Evolutionary conservation across 2,797 vertebrate species (phyloP), one percentile per base, ranked within the genome.

Genomic region (Apogon hyalosoma): DNA sequence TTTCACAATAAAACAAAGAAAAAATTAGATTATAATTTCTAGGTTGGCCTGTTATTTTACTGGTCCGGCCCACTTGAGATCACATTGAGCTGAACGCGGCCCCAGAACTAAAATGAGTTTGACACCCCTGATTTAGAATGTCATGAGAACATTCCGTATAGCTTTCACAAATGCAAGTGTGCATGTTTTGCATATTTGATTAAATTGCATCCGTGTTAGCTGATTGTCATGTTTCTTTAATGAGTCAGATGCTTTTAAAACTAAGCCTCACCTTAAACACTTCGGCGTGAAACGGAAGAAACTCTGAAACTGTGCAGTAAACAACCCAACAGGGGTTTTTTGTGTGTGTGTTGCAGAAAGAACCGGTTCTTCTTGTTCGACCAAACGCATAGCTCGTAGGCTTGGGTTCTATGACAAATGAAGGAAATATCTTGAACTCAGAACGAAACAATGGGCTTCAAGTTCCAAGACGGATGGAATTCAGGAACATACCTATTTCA

Each of bases 291-390:
- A 13, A 14, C 15, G 5, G 28, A 28, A 28, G 11, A 7, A 49
- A 45, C 15, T 54, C 6, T 2, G 38, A 66, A 19, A 8, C 41
- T 9, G 10, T 5, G n/a, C 16, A 8, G 12, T 11, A 42, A 41
- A 46, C 9, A 10, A 6, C 16, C 38, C 3, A 43, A 4, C 10
- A 5, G 42, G 67, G 56, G 43, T 64, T 51, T 61, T 45, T 45
- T 47, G 16, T 6, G 56, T 7, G 12, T 13, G 49, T 19, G 38
- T 38, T 11, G 10, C 48, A 46, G 15, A 77, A 9, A 19, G 7
- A 88, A 88, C 88, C 40, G 0, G 89, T 86, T 83, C 52, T 42
- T 74, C 91, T 73, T 19, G 91, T 75, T 74, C 11, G 2, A 11
- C 84, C 82, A 83, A 65, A 28, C 52, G 46, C 66, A 40, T n/a